These are phyloP conservation scores for Neogale vison DNA, from an alignment of 2,113 vertebrate species.

Conservation along the genomic window DNA sequence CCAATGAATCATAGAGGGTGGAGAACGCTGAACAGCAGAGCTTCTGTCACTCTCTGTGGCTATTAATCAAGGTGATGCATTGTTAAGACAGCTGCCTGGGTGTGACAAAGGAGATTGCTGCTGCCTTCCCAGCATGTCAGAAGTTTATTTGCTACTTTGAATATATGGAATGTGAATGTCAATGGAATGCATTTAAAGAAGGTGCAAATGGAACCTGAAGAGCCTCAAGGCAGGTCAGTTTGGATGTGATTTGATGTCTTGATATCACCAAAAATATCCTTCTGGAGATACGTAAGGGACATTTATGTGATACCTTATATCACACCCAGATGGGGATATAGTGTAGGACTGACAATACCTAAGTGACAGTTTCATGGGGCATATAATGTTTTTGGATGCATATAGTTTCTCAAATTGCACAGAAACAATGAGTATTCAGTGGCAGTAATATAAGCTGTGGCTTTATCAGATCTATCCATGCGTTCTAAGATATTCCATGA, in stretches of 20 bases:
- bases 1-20: neutral
- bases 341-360: neutral
- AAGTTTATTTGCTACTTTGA: slow-evolving; percentile 57
- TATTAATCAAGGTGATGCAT: slow-evolving; percentile 61
- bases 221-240: neutral
- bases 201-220: neutral
- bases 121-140: neutral
- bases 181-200: neutral
- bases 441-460: neutral
- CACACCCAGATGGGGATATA: neutral
- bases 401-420: neutral
- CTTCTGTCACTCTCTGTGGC: neutral
- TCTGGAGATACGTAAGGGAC: neutral
- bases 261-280: neutral
- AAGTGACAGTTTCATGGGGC: neutral
- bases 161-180: neutral
- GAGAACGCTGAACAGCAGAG: neutral
- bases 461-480: neutral
- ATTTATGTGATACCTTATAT: neutral
- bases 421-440: neutral
- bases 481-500: neutral
- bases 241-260: neutral
- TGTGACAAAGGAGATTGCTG: slow-evolving; percentile 45
- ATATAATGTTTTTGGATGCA: neutral
- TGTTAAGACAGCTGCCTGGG: slow-evolving; percentile 14